A percentile compares a stretch with the other conserved stretches of the same genome.
Conservation (phyloP, 2,113 vertebrate genomes). For the Heterotilapia buettikoferi region DNA sequence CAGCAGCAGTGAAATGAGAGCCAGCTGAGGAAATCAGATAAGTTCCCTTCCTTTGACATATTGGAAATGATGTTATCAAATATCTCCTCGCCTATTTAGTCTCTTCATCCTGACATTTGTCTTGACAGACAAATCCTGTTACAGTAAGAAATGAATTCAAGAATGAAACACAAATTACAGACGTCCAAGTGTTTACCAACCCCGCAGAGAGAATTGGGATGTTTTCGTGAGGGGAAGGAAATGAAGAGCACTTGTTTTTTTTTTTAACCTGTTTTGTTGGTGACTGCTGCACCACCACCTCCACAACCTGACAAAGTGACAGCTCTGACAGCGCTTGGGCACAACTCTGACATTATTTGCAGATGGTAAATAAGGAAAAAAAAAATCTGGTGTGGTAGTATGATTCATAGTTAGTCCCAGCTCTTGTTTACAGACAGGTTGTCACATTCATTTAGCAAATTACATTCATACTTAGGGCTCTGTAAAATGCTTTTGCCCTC, state of each 20-base stretch:
- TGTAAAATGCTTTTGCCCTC: conserved; percentile 17
- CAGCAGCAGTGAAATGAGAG: not conserved
- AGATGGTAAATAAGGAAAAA: conserved; percentile 39
- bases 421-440: conserved; percentile 57
- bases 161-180: conserved; percentile 26
- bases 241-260: conserved; percentile 14
- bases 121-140: conserved; percentile 29
- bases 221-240: conserved; percentile 13
- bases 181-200: not conserved
- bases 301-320: conserved; percentile 58
- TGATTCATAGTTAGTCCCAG: conserved; percentile 54
- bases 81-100: not conserved
- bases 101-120: conserved; percentile 31
- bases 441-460: conserved; percentile 65
- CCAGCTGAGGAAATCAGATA: conserved; percentile 19
- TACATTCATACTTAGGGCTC: conserved; percentile 6
- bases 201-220: not conserved
- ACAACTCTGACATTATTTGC: conserved; percentile 56
- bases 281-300: conserved; percentile 39
- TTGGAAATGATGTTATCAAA: conserved; percentile 20
- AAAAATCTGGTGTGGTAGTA: conserved; percentile 31
- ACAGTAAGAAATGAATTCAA: conserved; percentile 10
- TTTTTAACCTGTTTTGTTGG: conserved; percentile 47
- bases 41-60: conserved; percentile 17
- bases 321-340: conserved; percentile 31